A percentile compares a stretch with the other conserved stretches of the same genome.
These are phyloP conservation scores for Meda fulgida DNA, from an alignment of 2,797 vertebrate species.

Conservation along the genomic window DNA sequence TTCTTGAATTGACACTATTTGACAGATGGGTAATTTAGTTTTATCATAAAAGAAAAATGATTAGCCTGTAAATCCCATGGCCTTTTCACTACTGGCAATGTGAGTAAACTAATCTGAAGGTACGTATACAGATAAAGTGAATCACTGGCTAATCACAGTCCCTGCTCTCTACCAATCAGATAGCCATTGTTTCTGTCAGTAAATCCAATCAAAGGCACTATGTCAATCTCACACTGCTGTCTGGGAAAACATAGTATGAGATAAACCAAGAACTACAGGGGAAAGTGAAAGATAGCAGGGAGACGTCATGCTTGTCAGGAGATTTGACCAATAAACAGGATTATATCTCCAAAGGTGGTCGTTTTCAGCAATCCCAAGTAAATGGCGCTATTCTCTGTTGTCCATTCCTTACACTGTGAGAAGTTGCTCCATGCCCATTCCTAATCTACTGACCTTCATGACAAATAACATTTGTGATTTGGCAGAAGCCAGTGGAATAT, in stretches of 20 bases:
- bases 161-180: constrained; percentile 43
- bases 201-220: constrained; percentile 39
- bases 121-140: background rate
- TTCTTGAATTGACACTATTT: background rate
- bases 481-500: background rate
- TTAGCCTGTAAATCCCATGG: background rate
- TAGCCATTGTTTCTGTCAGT: constrained; percentile 54
- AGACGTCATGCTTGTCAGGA: constrained; percentile 5
- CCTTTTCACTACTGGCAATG: background rate
- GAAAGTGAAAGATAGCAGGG: constrained; percentile 18
- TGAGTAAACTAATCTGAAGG: constrained; percentile 5
- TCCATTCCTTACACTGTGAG: background rate
- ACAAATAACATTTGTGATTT: constrained; percentile 16
- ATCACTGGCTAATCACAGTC: constrained; percentile 9
- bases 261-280: constrained; percentile 14
- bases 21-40: background rate
- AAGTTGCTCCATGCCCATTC: background rate
- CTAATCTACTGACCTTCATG: background rate
- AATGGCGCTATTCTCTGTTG: constrained; percentile 18
- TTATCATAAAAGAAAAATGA: background rate
- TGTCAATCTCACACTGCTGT: constrained; percentile 32
- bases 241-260: constrained; percentile 21
- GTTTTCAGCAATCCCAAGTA: background rate
- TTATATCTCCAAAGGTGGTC: constrained; percentile 24
- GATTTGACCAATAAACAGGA: constrained; percentile 40